phyloP scores from a whole-genome alignment of 2,797 vertebrate genomes.

The Semotilus atromaculatus region DNA sequence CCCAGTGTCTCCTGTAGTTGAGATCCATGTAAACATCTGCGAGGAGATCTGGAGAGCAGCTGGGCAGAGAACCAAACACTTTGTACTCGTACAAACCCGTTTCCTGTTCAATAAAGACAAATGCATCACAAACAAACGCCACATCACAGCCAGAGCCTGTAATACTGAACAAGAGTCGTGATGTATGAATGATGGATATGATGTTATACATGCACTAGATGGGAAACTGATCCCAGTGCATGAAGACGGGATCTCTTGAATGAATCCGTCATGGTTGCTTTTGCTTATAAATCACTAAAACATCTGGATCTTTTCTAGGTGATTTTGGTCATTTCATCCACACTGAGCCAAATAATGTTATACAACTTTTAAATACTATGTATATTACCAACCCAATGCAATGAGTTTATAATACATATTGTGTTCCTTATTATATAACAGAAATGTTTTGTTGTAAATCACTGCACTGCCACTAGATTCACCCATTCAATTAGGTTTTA shows the following conservation, averaged over 20 bases:
- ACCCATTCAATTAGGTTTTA: neutral
- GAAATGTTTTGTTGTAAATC: neutral
- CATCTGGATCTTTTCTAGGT: neutral
- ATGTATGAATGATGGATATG: neutral
- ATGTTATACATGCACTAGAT: neutral
- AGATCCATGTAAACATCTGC: slow-evolving; percentile 92
- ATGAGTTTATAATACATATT: neutral
- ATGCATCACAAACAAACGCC: slow-evolving; percentile 33
- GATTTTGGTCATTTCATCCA: neutral
- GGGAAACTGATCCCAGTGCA: neutral
- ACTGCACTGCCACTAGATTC: neutral
- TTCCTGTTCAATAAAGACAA: slow-evolving; percentile 72
- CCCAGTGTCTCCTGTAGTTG: slow-evolving; percentile 89
- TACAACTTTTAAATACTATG: neutral
- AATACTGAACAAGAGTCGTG: neutral
- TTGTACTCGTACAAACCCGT: slow-evolving; percentile 91
- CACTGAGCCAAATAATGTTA: neutral
- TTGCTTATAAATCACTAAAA: neutral
- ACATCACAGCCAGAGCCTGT: neutral
- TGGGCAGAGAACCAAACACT: slow-evolving; percentile 80
- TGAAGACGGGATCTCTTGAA: neutral
- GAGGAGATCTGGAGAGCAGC: slow-evolving; percentile 79
- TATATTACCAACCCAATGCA: neutral
- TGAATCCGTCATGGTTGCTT: neutral
- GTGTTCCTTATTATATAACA: neutral